These are phyloP conservation scores for Sebastes diaconus DNA, from an alignment of 2,797 vertebrate species.

Conservation along the genomic window DNA sequence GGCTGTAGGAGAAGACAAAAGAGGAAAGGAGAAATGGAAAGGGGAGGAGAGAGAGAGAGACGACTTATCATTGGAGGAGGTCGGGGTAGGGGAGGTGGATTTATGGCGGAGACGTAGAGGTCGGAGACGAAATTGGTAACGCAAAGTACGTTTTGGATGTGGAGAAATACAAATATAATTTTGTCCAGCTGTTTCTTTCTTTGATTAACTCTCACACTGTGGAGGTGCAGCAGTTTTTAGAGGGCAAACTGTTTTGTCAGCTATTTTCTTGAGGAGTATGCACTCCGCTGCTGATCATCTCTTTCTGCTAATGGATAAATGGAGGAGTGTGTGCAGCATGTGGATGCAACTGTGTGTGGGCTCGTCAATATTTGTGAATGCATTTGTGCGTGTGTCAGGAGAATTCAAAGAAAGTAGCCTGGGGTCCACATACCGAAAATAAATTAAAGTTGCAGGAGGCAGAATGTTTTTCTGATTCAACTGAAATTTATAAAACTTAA, in stretches of 20 bases:
- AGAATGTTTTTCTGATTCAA: no score
- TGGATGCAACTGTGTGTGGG: background rate
- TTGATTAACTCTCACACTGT: background rate
- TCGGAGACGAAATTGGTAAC: constrained; percentile 23
- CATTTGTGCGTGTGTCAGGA: background rate
- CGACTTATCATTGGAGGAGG: constrained; percentile 23
- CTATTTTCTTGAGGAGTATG: constrained; percentile 36
- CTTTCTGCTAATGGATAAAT: constrained; percentile 52
- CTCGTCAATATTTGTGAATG: background rate
- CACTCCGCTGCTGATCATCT: constrained; percentile 31
- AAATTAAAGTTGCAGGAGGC: background rate
- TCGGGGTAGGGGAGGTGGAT: constrained; percentile 1
- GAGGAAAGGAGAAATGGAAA: constrained; percentile 23
- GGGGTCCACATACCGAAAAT: background rate
- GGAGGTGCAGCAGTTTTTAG: constrained; percentile 22
- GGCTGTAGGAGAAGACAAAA: constrained; percentile 33
- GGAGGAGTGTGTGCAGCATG: background rate
- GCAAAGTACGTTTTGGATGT: background rate
- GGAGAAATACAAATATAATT: constrained; percentile 6
- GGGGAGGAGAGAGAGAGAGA: constrained; percentile 7
- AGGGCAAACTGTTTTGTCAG: constrained; percentile 50
- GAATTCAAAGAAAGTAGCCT: background rate
- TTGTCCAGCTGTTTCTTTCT: background rate
- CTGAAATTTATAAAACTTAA: no score
- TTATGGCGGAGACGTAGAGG: constrained; percentile 14